Conservation (phyloP, 2,888 invertebrate genomes). For the Mayetiola destructor region DNA sequence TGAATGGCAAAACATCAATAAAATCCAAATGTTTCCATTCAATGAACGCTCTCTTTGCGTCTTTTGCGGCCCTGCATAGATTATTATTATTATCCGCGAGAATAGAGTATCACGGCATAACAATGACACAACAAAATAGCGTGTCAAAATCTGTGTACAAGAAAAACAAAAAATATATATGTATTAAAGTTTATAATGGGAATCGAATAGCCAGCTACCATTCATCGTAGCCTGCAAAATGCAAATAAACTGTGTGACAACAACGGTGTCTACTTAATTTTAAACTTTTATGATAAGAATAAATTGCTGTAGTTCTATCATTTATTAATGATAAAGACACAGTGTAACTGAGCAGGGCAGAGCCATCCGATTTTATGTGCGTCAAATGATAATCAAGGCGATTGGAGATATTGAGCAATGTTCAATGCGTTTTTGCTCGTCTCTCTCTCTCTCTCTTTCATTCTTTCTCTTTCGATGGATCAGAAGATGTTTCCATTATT, state of each 20-base stretch:
- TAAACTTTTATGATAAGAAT: slow-evolving; percentile 12
- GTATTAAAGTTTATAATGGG: too few species aligned
- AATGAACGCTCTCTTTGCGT: too few species aligned
- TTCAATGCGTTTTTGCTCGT: neutral
- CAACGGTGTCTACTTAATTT: slow-evolving; percentile 13
- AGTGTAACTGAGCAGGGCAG: too few species aligned
- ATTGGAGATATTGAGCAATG: neutral
- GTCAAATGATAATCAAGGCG: neutral
- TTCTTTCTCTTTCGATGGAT: too few species aligned
- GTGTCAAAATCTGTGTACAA: neutral
- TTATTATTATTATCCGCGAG: too few species aligned
- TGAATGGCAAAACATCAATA: too few species aligned
- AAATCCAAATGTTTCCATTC: slow-evolving; percentile 11
- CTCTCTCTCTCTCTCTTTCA: too few species aligned
- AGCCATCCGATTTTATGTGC: slow-evolving; percentile 6
- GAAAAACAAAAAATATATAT: too few species aligned
- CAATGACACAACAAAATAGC: slow-evolving; percentile 5
- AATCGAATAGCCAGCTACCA: too few species aligned
- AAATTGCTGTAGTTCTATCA: slow-evolving; percentile 11
- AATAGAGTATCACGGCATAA: neutral
- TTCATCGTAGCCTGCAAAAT: neutral
- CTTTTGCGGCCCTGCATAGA: too few species aligned
- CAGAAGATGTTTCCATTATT: neutral
- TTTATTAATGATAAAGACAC: slow-evolving; percentile 10
- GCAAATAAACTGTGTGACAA: slow-evolving; percentile 1